Conservation (phyloP, 2,797 vertebrate species). For the Rhinella marina region DNA sequence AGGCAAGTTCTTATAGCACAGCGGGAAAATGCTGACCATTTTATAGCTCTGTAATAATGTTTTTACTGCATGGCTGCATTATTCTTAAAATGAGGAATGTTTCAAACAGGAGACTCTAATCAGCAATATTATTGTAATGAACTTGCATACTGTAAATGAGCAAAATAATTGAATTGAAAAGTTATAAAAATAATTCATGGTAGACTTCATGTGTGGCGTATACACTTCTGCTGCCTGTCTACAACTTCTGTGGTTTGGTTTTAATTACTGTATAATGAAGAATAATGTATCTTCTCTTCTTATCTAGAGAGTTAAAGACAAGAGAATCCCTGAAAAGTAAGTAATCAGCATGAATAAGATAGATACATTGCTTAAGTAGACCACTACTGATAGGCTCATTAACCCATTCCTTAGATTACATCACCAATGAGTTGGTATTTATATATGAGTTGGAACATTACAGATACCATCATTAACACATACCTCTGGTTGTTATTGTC, state of each 20-base stretch:
- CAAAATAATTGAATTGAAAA: conserved; percentile 59
- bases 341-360: conserved; percentile 61
- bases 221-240: background rate
- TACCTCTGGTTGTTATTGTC: no score
- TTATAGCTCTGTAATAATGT: conserved; percentile 40
- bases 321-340: conserved; percentile 76
- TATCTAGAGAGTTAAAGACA: conserved; percentile 78
- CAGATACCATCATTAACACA: background rate
- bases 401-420: background rate
- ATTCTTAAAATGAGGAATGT: conserved; percentile 23
- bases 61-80: conserved; percentile 31
- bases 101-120: conserved; percentile 8
- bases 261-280: conserved; percentile 4
- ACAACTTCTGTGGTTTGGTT: background rate
- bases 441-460: no score
- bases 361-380: no score
- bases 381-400: no score
- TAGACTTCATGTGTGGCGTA: conserved; percentile 53
- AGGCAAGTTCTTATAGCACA: conserved; percentile 36
- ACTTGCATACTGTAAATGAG: conserved; percentile 29
- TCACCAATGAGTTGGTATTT: background rate
- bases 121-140: conserved; percentile 29
- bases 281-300: conserved; percentile 61
- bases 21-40: conserved; percentile 49
- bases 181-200: conserved; percentile 58